These are phyloP conservation scores for Ormyrus rosae DNA, from an alignment of 2,888 invertebrate genomes.

Conservation along the genomic window DNA sequence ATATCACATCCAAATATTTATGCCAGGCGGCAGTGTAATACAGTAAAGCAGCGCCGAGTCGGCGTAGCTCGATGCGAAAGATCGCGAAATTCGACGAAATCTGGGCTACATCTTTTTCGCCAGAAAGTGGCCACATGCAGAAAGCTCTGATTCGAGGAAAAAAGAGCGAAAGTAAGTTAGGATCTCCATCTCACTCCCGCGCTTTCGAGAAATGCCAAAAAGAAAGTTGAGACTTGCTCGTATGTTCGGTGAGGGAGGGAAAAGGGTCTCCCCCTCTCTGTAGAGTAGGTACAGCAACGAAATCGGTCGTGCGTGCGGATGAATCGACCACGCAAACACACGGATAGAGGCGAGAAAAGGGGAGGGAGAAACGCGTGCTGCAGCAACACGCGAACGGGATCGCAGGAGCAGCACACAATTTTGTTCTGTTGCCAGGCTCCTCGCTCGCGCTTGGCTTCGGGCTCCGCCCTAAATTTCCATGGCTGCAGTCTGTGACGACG, in stretches of 20 bases:
- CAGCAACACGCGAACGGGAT: slow-evolving; percentile 10
- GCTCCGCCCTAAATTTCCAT: slow-evolving; percentile 62
- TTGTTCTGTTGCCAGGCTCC: slow-evolving; percentile 59
- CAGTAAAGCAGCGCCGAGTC: background rate
- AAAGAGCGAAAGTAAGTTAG: slow-evolving; percentile 23
- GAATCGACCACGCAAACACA: slow-evolving; percentile 55
- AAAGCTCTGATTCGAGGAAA: slow-evolving; percentile 19
- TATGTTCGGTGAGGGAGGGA: slow-evolving; percentile 4
- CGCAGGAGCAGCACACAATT: slow-evolving; percentile 4
- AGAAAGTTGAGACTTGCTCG: slow-evolving; percentile 49
- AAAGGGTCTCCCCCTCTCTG: slow-evolving; percentile 25
- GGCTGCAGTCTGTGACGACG: no score
- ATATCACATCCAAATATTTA: background rate
- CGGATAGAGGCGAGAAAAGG: slow-evolving; percentile 14
- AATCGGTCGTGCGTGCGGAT: slow-evolving; percentile 45
- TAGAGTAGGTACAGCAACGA: slow-evolving; percentile 4
- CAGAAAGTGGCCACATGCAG: background rate
- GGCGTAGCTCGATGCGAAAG: background rate
- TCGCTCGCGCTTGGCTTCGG: slow-evolving; percentile 33
- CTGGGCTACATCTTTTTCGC: slow-evolving; percentile 12
- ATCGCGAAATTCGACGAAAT: slow-evolving; percentile 26
- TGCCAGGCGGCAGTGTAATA: background rate
- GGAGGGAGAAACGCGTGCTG: slow-evolving; percentile 30
- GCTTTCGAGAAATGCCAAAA: slow-evolving; percentile 39
- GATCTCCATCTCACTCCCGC: slow-evolving; percentile 15